Percentiles rank a stretch among this genome's conserved stretches.
Evolutionary conservation across 2,888 invertebrate genomes (phyloP).

Genomic region (Tenodera sinensis): DNA sequence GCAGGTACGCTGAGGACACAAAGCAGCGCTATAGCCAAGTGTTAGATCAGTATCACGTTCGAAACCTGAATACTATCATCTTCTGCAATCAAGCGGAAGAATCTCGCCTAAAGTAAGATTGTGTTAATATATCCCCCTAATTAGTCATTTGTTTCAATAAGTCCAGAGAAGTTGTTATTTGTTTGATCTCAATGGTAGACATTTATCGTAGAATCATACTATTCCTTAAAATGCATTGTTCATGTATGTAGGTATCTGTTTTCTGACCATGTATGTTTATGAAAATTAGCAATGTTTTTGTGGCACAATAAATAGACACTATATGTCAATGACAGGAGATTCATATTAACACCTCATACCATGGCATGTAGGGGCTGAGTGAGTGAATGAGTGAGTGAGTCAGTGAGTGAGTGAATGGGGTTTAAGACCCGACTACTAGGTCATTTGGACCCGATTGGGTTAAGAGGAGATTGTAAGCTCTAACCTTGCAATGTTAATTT

Average conservation of each 20-base stretch:
- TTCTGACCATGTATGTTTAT: not conserved
- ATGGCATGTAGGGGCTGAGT: too few relatives aligned
- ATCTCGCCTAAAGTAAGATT: not conserved
- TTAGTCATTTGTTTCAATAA: not conserved
- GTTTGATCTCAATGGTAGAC: not conserved
- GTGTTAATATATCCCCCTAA: not conserved
- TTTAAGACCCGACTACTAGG: too few relatives aligned
- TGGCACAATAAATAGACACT: too few relatives aligned
- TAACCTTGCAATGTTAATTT: too few relatives aligned
- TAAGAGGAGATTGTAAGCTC: too few relatives aligned
- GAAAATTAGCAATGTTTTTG: too few relatives aligned
- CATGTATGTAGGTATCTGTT: not conserved
- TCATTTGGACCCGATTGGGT: too few relatives aligned
- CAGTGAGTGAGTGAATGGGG: too few relatives aligned
- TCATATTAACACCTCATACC: too few relatives aligned
- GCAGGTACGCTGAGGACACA: not conserved
- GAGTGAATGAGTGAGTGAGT: too few relatives aligned
- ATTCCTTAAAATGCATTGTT: not conserved
- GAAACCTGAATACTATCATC: not conserved
- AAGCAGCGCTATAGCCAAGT: not conserved
- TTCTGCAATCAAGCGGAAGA: not conserved
- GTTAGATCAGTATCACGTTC: not conserved
- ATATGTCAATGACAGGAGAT: too few relatives aligned
- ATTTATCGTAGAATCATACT: not conserved
- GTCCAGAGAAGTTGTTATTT: too few relatives aligned